Conservation (phyloP, 2,797 vertebrate species). For the Eleutherodactylus coqui region DNA sequence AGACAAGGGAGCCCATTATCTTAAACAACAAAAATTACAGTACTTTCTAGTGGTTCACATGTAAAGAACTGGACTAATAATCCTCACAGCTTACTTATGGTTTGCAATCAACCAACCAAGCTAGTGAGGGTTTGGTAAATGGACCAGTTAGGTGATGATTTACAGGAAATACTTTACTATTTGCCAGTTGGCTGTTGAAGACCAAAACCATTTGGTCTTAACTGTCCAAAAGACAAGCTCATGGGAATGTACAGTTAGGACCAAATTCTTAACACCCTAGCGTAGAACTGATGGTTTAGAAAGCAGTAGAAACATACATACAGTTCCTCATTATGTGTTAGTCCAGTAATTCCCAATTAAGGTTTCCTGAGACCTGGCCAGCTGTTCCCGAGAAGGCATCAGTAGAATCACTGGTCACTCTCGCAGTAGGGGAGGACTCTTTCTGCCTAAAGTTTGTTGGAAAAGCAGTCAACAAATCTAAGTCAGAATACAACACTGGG, state of each 20-base stretch:
- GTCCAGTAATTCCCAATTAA: not conserved
- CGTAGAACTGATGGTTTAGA: too few species aligned
- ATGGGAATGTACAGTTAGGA: not conserved
- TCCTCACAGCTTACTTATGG: not conserved
- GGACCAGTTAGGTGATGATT: not conserved
- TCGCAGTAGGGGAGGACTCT: not conserved
- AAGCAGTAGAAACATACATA: too few species aligned
- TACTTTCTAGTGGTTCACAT: not conserved
- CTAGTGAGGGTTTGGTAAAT: not conserved
- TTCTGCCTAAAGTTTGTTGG: not conserved
- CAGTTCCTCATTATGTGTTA: not conserved
- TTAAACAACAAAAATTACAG: not conserved
- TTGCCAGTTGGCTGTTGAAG: too few species aligned
- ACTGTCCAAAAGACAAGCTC: too few species aligned
- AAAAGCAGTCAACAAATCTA: not conserved
- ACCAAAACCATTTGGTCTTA: too few species aligned
- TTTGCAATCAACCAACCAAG: too few species aligned
- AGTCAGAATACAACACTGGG: not conserved
- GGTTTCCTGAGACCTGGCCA: too few species aligned
- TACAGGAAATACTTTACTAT: not conserved
- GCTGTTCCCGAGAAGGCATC: too few species aligned
- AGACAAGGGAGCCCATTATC: not conserved
- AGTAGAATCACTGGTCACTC: too few species aligned
- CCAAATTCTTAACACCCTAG: not conserved
- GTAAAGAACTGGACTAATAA: not conserved